Base-by-base conservation (phyloP, 2,113 vertebrate genomes). In the Elephantulus edwardii region DNA sequence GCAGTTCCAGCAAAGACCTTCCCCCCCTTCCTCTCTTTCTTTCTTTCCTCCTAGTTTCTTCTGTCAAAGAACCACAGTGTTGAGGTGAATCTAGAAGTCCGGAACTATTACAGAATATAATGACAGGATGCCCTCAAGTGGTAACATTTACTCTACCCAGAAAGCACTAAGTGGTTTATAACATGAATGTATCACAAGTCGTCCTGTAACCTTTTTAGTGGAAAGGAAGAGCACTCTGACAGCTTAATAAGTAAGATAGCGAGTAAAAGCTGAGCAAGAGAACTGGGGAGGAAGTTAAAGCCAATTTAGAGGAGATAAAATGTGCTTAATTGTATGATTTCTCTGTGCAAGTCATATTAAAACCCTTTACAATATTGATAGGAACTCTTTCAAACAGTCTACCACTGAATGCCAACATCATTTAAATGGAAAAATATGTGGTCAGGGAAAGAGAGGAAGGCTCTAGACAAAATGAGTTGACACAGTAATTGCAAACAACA, bases 91-190 rank as follows among this genome's bases (percentile, higher is more conserved):
- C 91, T 96, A 88, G 58, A 89, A 28, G 1, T 72, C 38, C 5
- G 81, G 64, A 28, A 93, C 58, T 93, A 1, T 92, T 93, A 89
- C 28, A 62, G 96, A 97, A 96, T 74, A 95, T 96, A 97, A 98
- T 97, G 97, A 95, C 95, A 97, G 96, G 95, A 97, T 98, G 97
- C 97, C 97, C 97, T 98, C 97, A 98, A 98, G 98, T 98, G 98
- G 98, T 95, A 97, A 97, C 95, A 96, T 95, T 94, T 33, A 96
- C 96, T 96, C 96, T 97, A 93, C 95, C 97, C 94, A 95, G 84
- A 86, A 96, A 96, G 56, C 48, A 83, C 75, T 50, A 90, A 92
- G 60, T 91, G 17, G 35, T 74, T 96, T 81, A 66, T 54, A 86
- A 48, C 12, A 44, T 2, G 38, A 48, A 79, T 14, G 13, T 3